Evolutionary conservation across 2,113 vertebrate species (phyloP), one percentile per base, ranked within the genome.

Genomic region (Leptobrachium leishanense): DNA sequence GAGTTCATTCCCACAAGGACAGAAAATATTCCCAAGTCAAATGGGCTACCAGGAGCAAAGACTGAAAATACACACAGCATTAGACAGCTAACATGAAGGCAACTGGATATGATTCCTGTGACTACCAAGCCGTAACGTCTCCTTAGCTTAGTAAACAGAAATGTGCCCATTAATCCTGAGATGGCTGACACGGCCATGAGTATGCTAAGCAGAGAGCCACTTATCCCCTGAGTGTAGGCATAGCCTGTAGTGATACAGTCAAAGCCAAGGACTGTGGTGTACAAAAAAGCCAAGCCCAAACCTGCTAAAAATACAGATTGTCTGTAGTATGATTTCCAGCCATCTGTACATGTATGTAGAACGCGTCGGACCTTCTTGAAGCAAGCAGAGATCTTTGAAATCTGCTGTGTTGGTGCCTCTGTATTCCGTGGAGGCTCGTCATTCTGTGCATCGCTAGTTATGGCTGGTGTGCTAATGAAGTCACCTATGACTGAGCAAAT

Each of bases 161-260:
- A 71, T 0, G 92, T 95, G 53, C 92, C 93, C 87, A 88, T 78
- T 55, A 94, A 88, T 64, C 91, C 91, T 2, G 90, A 91, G 55
- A 92, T 80, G 69, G 92, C 92, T 0, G 90, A 93, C 5, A 94
- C 88, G 0, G 92, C 92, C 78, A 87, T 93, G 76, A 94, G 86
- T 53, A 95, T 76, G 84, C 93, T 93, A 39, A 95, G 93, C 68
- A 94, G 88, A n/a, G 92, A 95, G 74, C 91, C 91, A 9, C 93
- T 89, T 4, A 93, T 89, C 73, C 92, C 94, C 84, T 94, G 92
- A 41, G 90, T 92, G 7, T 92, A 93, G 75, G 92, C 88, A 2
- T 93, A 94, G 79, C 92, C 89, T 0, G 91, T 93, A 68, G 90
- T 92, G 84, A 95, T 94, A 86, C 93, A 93, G 88, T 94, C 88